phyloP scores from a whole-genome alignment of 2,888 invertebrate species.

The Dromius quadrimaculatus region DNA sequence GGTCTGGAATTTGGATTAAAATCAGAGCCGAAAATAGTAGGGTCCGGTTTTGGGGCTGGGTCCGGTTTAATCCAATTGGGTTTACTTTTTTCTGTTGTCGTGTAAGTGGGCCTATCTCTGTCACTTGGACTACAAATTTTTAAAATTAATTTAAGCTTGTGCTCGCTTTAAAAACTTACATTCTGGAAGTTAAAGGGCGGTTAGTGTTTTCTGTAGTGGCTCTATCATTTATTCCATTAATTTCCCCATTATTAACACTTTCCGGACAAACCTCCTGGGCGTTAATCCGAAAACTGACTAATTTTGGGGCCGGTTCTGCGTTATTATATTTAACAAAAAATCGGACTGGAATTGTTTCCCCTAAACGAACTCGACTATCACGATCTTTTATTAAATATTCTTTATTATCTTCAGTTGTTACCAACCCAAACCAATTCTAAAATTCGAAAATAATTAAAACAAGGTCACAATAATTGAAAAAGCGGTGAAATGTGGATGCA shows the following conservation, averaged over 20 bases:
- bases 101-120: too few relatives aligned
- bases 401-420: conserved; percentile 69
- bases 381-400: conserved; percentile 71
- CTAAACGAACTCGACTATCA: conserved; percentile 68
- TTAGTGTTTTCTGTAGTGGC: too few relatives aligned
- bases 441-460: too few relatives aligned
- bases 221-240: conserved; percentile 9
- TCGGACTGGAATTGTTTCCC: conserved; percentile 67
- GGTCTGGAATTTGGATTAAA: conserved; percentile 41
- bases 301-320: conserved; percentile 65
- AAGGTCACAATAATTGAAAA: too few relatives aligned
- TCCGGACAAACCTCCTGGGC: conserved; percentile 72
- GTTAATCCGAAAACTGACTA: conserved; percentile 69
- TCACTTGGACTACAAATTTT: too few relatives aligned
- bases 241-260: too few relatives aligned
- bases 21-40: conserved; percentile 15
- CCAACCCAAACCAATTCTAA: conserved; percentile 72
- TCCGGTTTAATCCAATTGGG: conserved; percentile 21
- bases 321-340: conserved; percentile 71
- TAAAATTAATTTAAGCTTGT: too few relatives aligned
- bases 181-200: too few relatives aligned
- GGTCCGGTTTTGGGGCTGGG: neutral
- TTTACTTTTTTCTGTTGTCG: neutral
- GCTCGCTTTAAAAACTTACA: too few relatives aligned
- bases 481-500: neutral